Conservation (phyloP, 2,888 invertebrate species). For the Scelioninae gen. 1 region DNA sequence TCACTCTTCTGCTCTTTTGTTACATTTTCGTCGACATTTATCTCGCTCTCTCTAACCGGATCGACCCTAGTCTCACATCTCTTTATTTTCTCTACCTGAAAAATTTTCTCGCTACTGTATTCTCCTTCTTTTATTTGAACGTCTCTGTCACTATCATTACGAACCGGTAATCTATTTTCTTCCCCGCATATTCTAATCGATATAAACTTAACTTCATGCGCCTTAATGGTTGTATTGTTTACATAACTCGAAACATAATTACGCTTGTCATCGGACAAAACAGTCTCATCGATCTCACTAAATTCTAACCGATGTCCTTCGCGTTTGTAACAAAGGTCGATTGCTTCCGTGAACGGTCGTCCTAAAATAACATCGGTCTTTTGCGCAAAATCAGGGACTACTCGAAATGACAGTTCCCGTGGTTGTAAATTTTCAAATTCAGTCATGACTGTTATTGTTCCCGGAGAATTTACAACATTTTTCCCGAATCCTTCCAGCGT, state of each 20-base stretch:
- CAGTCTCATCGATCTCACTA: too few relatives aligned
- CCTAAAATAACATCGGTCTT: neutral
- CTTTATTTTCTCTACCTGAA: neutral
- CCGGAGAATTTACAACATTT: constrained; percentile 37
- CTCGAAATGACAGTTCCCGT: constrained; percentile 21
- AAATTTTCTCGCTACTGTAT: neutral
- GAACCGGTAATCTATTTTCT: too few relatives aligned
- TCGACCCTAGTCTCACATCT: neutral
- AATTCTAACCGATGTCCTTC: neutral
- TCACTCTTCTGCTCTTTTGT: neutral
- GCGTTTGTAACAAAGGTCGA: neutral
- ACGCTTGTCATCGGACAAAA: too few relatives aligned
- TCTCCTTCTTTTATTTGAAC: too few relatives aligned
- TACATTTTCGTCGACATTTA: neutral
- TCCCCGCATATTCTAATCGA: too few relatives aligned
- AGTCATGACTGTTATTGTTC: constrained; percentile 1
- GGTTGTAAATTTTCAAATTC: constrained; percentile 47
- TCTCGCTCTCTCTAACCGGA: neutral
- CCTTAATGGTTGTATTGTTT: too few relatives aligned
- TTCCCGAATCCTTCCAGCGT: constrained; percentile 19
- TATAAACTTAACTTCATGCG: too few relatives aligned
- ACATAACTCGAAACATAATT: too few relatives aligned
- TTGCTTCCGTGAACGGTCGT: neutral
- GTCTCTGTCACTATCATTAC: too few relatives aligned
- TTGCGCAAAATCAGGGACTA: constrained; percentile 39